Base-by-base conservation (phyloP, 37 sponge, comb jelly and placozoan genomes). In the Aphrocallistes beatrix region DNA sequence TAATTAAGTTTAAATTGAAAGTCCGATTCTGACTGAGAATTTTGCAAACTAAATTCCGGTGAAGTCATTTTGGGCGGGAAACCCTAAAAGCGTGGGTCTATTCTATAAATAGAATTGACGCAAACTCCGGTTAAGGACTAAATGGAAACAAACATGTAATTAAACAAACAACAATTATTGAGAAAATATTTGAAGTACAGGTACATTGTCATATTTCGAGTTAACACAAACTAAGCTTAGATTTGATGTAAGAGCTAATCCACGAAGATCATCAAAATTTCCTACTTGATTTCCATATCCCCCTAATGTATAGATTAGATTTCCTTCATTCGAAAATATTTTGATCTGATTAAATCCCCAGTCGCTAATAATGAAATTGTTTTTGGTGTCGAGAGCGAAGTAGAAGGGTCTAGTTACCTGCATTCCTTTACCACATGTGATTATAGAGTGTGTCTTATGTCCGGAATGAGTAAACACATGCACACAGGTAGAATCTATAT, bases 161-260 rank as follows among this genome's bases (percentile, higher is more conserved):
- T n/a, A n/a, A n/a, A n/a, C n/a, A n/a, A n/a, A n/a, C n/a, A n/a
- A n/a, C n/a, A n/a, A n/a, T n/a, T n/a, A n/a, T n/a, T n/a, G n/a
- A 60, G 8, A 60, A 60, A 60, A 60, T 60, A 60, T 60, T 60
- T 60, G 75, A 25, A 60, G 75, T 60, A n/a, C n/a, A n/a, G n/a
- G n/a, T n/a, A 19, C 75, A 6, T n/a, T n/a, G n/a, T 30, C 75
- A 6, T 28, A 28, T 25, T 28, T 60, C 75, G 28, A 1, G 21
- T 3, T 25, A 3, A 60, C 75, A 60, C 10, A 8, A 25, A 60
- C 21, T 60, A 60, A 60, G 1, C 8, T 60, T 6, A 32, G 8
- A 60, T 60, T 60, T 32, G 10, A 3, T 25, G 75, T 60, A 25
- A 60, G 75, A 60, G n/a, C 32, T 32, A 60, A 8, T 60, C 25